Evolutionary conservation across 2,113 vertebrate species (phyloP).

Genomic region (Perca fluviatilis): DNA sequence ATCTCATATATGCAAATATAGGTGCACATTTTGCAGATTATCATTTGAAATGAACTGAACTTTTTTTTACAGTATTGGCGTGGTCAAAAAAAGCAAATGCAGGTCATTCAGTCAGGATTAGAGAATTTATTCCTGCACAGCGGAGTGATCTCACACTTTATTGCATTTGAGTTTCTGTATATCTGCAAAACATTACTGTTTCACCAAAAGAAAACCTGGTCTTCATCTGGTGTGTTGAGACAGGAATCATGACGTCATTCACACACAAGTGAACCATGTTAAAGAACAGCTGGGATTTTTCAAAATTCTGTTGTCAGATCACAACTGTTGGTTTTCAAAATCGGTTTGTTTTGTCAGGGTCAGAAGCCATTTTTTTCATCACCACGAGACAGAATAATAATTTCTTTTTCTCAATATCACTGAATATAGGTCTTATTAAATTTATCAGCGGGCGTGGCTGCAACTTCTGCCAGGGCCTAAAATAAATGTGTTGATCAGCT

Average conservation of each 20-base stretch:
- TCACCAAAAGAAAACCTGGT: not conserved
- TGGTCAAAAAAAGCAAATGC: not conserved
- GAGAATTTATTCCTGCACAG: not conserved
- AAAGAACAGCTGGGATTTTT: too few species aligned
- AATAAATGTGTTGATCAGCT: conserved; percentile 51
- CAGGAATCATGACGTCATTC: not conserved
- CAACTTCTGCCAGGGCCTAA: conserved; percentile 5
- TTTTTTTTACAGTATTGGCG: too few species aligned
- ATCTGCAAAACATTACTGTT: not conserved
- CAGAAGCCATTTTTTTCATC: not conserved
- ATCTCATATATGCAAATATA: too few species aligned
- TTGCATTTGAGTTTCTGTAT: not conserved
- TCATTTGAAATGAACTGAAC: not conserved
- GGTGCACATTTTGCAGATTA: not conserved
- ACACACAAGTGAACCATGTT: not conserved
- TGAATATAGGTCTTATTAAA: too few species aligned
- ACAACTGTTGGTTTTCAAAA: not conserved
- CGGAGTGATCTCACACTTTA: not conserved
- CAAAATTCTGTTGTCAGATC: not conserved
- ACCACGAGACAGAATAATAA: not conserved
- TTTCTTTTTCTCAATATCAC: not conserved
- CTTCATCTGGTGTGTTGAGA: not conserved
- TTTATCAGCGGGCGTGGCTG: not conserved
- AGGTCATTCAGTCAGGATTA: not conserved
- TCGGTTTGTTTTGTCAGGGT: not conserved